Evolutionary conservation across 2,888 invertebrate species (phyloP), one percentile per base, ranked within the genome.

Genomic region (Carabus problematicus): DNA sequence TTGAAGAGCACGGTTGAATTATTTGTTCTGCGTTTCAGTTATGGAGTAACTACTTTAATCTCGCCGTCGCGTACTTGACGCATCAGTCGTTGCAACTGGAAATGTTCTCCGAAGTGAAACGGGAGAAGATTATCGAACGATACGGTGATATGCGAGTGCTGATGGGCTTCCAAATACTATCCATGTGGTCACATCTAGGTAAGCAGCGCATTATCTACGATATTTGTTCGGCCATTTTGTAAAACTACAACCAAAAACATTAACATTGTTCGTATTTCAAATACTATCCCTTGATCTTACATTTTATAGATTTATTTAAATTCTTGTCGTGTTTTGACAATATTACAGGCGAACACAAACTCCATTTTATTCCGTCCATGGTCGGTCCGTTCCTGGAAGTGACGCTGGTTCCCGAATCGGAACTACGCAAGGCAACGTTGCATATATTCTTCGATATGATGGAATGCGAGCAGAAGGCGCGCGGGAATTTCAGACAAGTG

Each of bases 401-500:
- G 3, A 97, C 97, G 0, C 84, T 97, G 41, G 95, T 97, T 4
- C 93, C 93, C 0, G 94, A 95, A 77, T 88, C 88, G 43, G 92
- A 93, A 73, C 81, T 98, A 7, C 87, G 97, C 0, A 91, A 94
- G 74, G 94, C 95, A 0, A 97, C 96, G 0, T 82, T 97, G 9
- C 94, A 95, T 7, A 95, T 97, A 54, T 92, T 97, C 75, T 97
- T 95, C 76, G 95, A 97, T 75, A 92, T 98, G 87, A 97, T 98
- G 93, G 94, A 96, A 74, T 94, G 94, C 75, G 97, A 97, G 78
- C 91, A 92, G 71, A 85, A 85, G 77, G 89, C 90, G 1, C 88
- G 92, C 0, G 95, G 95, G 0, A 93, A 94, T 73, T 97, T 97
- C 74, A 89, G 93, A 70, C 88, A 94, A 77, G 95, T 97, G 1